Evolutionary conservation across 2,113 vertebrate species (phyloP).

Genomic region (Zeus faber): DNA sequence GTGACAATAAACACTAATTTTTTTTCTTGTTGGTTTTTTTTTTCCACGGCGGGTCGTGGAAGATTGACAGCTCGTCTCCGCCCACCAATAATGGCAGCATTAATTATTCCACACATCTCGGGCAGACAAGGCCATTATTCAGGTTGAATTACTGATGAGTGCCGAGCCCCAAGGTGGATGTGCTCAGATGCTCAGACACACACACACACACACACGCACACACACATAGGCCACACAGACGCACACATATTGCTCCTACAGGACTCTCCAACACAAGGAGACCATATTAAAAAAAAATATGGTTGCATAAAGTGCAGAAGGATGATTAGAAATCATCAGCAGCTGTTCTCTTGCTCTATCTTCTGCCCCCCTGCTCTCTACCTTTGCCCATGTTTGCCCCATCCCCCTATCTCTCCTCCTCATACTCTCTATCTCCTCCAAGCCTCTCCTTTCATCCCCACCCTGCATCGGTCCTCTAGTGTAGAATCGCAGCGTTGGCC

Average conservation of each 20-base stretch:
- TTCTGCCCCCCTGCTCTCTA: conserved; percentile 29
- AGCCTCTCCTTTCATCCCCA: background rate
- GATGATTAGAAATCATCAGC: background rate
- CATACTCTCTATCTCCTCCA: conserved; percentile 5
- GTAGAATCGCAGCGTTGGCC: too few relatives aligned
- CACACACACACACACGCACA: conserved; percentile 7
- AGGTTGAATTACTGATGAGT: conserved; percentile 62
- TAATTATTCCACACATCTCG: conserved; percentile 64
- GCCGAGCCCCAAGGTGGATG: conserved; percentile 19
- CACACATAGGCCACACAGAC: conserved; percentile 9
- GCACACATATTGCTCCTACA: background rate
- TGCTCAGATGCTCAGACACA: background rate
- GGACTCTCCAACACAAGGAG: background rate
- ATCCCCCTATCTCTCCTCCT: conserved; percentile 15
- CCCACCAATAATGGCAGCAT: conserved; percentile 68
- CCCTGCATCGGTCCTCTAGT: conserved; percentile 34
- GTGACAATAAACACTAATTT: conserved; percentile 44
- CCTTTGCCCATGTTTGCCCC: conserved; percentile 34
- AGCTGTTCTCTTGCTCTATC: conserved; percentile 19
- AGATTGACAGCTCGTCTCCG: conserved; percentile 64
- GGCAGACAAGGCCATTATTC: conserved; percentile 50
- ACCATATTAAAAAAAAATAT: conserved; percentile 2
- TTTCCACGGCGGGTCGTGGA: conserved; percentile 52
- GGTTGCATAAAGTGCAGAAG: background rate
- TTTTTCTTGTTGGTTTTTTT: conserved; percentile 18